Conservation (phyloP, 2,888 invertebrate species). For the Tortrix viridana region DNA sequence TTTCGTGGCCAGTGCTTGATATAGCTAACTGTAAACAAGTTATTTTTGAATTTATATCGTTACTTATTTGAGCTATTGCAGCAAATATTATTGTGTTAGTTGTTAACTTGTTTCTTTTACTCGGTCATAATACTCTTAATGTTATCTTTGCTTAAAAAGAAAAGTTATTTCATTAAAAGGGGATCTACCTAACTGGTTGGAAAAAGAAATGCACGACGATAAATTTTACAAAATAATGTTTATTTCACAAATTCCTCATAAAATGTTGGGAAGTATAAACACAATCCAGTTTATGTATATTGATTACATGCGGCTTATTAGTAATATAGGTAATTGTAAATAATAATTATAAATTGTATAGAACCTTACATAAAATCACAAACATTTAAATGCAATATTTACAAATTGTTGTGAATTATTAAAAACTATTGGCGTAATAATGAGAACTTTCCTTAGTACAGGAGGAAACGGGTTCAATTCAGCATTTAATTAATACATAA, state of each 20-base stretch:
- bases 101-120: background rate
- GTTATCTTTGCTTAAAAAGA: no score
- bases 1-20: slow-evolving; percentile 46
- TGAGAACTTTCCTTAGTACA: slow-evolving; percentile 55
- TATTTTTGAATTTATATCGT: slow-evolving; percentile 68
- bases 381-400: slow-evolving; percentile 81
- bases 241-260: slow-evolving; percentile 50
- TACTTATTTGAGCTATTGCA: slow-evolving; percentile 56
- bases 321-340: slow-evolving; percentile 54
- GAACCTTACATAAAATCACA: slow-evolving; percentile 70
- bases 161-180: background rate
- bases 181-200: background rate
- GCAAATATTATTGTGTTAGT: slow-evolving; percentile 26
- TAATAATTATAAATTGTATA: slow-evolving; percentile 50
- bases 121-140: background rate
- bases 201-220: slow-evolving; percentile 10
- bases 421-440: slow-evolving; percentile 51
- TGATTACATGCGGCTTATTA: slow-evolving; percentile 74
- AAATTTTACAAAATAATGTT: slow-evolving; percentile 45
- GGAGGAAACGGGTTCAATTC: slow-evolving; percentile 53
- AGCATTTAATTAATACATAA: slow-evolving; percentile 47
- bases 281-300: slow-evolving; percentile 71
- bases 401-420: slow-evolving; percentile 59
- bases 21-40: slow-evolving; percentile 60
- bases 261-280: slow-evolving; percentile 62